Evolutionary conservation across 1,140 invertebrate genomes (phyloP), one percentile per base, ranked within the genome.

Genomic region (Drosophila kohkoa): DNA sequence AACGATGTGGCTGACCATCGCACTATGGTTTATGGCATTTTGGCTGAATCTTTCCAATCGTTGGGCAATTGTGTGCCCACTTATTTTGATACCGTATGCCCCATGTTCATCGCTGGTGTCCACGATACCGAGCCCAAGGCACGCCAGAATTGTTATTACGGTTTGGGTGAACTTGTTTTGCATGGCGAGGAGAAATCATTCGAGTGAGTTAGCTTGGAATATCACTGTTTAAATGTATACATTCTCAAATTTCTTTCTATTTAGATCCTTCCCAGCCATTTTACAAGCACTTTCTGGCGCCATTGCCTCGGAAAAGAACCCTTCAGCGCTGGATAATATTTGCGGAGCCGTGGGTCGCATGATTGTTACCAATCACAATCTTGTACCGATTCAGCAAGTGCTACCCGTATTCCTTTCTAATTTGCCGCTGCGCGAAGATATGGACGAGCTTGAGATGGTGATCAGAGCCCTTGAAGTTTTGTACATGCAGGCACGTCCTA

Each of bases 101-200:
- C 95, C 8, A 75, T 95, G 16, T 95, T 97, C 70, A 92, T 96
- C 11, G 93, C 91, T 62, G 93, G 94, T 13, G 93, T 94, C 0
- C 93, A 92, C 55, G 96, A 97, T 92, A 68, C 93, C 2, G 94
- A 95, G 77, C 95, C 96, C 92, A 79, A 78, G 41, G 95, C 97
- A 1, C 93, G 96, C 20, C 96, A 96, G 82, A 98, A 97, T 92
- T 94, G 95, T 0, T 95, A 96, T 43, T 97, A 94, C 93, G 96
- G 95, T 25, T 92, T 97, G 25, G 96, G 96, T 8, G 96, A 97
- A 86, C 93, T 97, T 48, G 94, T 94, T 32, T 89, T 95, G 1
- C 91, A 95, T 90, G 94, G 85, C 3, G 85, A 86, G 43, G 78
- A 91, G 10, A 92, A 86, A 38, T 91, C 92, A 16, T 92, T 81